Percentiles rank a stretch among this genome's conserved stretches.
Conservation (phyloP, 2,888 invertebrate genomes). For the Hydriomena furcata region DNA sequence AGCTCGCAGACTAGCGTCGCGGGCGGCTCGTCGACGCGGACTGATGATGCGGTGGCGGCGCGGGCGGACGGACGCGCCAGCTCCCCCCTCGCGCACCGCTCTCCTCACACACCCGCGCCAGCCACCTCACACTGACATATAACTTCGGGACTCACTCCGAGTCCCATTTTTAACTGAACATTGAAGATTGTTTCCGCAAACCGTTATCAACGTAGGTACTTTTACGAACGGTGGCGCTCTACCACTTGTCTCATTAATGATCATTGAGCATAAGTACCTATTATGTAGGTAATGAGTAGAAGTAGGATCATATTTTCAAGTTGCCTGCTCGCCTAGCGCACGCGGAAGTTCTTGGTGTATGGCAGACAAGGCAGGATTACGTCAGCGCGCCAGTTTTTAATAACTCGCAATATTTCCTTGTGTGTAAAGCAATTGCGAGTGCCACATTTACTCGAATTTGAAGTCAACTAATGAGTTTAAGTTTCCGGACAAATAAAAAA, state of each 20-base stretch:
- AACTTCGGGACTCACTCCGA: conserved; percentile 76
- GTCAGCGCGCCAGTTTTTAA: conserved; percentile 80
- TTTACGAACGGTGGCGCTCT: conserved; percentile 45
- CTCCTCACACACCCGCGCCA: conserved; percentile 48
- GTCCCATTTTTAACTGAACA: conserved; percentile 74
- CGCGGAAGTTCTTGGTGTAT: conserved; percentile 72
- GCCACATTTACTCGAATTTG: conserved; percentile 49
- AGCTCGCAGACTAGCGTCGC: conserved; percentile 77
- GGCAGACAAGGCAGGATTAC: conserved; percentile 59
- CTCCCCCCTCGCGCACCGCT: conserved; percentile 50
- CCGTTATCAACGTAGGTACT: conserved; percentile 63
- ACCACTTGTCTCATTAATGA: conserved; percentile 43
- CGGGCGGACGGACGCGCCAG: conserved; percentile 77
- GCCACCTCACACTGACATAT: conserved; percentile 71
- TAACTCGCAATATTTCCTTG: conserved; percentile 78
- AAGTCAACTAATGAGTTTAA: conserved; percentile 38
- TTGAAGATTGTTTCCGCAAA: conserved; percentile 69
- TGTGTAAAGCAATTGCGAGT: conserved; percentile 60
- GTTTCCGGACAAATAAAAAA: conserved; percentile 22
- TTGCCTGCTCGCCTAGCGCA: conserved; percentile 64
- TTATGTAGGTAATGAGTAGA: conserved; percentile 28
- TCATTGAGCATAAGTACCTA: conserved; percentile 17
- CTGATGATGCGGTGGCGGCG: conserved; percentile 77
- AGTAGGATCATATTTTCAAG: conserved; percentile 44
- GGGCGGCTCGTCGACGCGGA: conserved; percentile 78